Evolutionary conservation across 2,113 vertebrate species (phyloP).

Genomic region (Lipophrys pholis): DNA sequence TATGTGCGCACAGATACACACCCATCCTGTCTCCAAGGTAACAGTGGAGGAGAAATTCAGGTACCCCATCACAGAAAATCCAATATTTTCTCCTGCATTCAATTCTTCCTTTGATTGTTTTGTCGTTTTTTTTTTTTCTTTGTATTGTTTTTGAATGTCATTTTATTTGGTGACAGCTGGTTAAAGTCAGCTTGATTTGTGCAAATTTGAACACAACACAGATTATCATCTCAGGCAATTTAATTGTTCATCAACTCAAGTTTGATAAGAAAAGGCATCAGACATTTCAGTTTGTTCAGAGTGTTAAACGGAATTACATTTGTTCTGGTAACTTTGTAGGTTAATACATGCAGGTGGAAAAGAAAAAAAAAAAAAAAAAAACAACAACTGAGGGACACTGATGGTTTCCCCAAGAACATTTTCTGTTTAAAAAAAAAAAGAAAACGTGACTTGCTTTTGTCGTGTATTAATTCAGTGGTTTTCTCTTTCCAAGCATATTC

Average conservation of each 20-base stretch:
- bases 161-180: constrained; percentile 17
- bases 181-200: constrained; percentile 28
- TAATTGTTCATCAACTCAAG: constrained; percentile 8
- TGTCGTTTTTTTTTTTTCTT: constrained; percentile 3
- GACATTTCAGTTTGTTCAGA: background rate
- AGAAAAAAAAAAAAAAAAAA: constrained; percentile 10
- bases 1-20: constrained; percentile 13
- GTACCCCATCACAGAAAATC: constrained; percentile 23
- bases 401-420: constrained; percentile 15
- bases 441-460: constrained; percentile 7
- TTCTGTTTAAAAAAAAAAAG: background rate
- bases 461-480: constrained; percentile 30
- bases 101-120: background rate
- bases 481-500: constrained; percentile 6
- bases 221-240: constrained; percentile 19
- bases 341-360: constrained; percentile 10
- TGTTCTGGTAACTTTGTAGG: constrained; percentile 11
- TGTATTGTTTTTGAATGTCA: background rate
- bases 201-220: constrained; percentile 5
- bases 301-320: constrained; percentile 19
- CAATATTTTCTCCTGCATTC: constrained; percentile 2
- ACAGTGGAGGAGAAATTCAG: constrained; percentile 36
- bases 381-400: constrained; percentile 1
- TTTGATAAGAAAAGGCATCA: constrained; percentile 8
- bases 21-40: constrained; percentile 57